Evolutionary conservation across 2,797 vertebrate genomes (phyloP), one percentile per base, ranked within the genome.

Genomic region (Ctenochaetus hawaiiensis): DNA sequence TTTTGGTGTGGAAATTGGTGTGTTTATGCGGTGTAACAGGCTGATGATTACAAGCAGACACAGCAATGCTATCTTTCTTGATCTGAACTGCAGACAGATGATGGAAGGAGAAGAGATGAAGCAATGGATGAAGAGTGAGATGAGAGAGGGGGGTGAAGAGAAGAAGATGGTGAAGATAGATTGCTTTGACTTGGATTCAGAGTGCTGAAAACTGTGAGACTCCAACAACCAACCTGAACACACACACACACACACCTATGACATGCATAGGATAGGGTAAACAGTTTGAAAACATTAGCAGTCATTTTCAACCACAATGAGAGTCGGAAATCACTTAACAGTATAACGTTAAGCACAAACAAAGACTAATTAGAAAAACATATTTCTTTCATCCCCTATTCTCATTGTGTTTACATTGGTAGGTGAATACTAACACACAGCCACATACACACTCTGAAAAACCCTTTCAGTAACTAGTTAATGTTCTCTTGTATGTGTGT

Each of bases 31-130:
- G 63, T 51, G 47, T 78, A 71, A 87, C 67, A 86, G 73, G 52
- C 80, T 73, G 66, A 63, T 67, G 84, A 89, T 86, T 67, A 79
- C 67, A 74, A 82, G 59, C 84, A 92, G 83, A 84, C 64, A 67
- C 34, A 60, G 58, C 18, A 66, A 85, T 77, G 81, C 41, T 67
- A 57, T 75, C 60, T 65, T 47, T 75, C 60, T 65, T 47, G 58
- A 87, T 85, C 44, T 76, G 75, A 87, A 75, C 74, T 78, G 62
- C 72, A 85, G 69, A 83, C 78, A 54, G 59, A 78, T 20, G 75
- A 63, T 20, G 61, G 56, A 72, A 64, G 60, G 45, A 72, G 63
- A 48, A 52, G 67, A 78, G 60, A 83, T 62, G 59, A 83, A 69
- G 67, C 20, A 45, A 69, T 54, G 63, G 77, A 79, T 56, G 34